Percentiles rank a stretch among this genome's conserved stretches.
Conservation (phyloP, 1,140 invertebrate species). For the Euura lappo region DNA sequence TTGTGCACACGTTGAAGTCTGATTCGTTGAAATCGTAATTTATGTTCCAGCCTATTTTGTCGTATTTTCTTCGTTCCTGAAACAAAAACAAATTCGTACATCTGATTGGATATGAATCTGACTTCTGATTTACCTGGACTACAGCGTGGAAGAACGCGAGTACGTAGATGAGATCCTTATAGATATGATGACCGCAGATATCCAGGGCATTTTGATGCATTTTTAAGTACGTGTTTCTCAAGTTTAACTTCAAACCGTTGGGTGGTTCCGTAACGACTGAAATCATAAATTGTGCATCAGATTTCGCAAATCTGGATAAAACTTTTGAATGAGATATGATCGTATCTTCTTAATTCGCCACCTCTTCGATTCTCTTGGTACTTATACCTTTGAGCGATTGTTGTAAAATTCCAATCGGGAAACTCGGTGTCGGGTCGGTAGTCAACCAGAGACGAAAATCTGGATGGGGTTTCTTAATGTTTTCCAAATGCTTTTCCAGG, state of each 20-base stretch:
- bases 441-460: constrained; percentile 93
- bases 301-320: constrained; percentile 12
- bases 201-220: constrained; percentile 74
- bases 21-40: constrained; percentile 92
- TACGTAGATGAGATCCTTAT: constrained; percentile 81
- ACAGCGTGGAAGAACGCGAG: constrained; percentile 91
- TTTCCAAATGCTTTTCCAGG: constrained; percentile 83
- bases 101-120: background rate
- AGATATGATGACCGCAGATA: constrained; percentile 74
- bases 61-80: constrained; percentile 87
- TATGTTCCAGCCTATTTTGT: constrained; percentile 94
- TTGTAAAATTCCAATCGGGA: constrained; percentile 89
- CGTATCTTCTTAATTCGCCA: background rate
- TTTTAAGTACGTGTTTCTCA: constrained; percentile 89
- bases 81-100: constrained; percentile 23
- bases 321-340: constrained; percentile 16
- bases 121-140: constrained; percentile 68
- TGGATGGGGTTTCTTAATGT: constrained; percentile 79
- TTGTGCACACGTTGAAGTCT: constrained; percentile 86
- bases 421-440: constrained; percentile 82
- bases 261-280: constrained; percentile 88
- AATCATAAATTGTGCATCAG: constrained; percentile 24
- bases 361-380: no score
- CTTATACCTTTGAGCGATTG: constrained; percentile 78
- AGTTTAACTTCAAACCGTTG: constrained; percentile 86